Conservation (phyloP, 92 coral and sea anemone genomes). For the Meandrina meandrites region DNA sequence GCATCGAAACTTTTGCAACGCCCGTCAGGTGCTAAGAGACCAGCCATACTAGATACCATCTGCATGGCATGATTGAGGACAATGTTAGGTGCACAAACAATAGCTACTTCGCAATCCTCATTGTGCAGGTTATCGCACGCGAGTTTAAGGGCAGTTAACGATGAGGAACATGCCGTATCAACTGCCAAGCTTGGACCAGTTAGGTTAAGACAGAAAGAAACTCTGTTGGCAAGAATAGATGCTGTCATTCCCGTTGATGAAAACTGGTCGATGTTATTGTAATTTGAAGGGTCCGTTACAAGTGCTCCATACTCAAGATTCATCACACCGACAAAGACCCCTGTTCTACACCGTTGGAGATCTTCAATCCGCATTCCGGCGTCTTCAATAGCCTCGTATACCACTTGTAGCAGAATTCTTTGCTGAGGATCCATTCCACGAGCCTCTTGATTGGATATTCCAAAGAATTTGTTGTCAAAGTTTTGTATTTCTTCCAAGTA, state of each 20-base stretch:
- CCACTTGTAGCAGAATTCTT: conserved; percentile 73
- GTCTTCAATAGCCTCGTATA: conserved; percentile 88
- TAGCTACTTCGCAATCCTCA: conserved; percentile 74
- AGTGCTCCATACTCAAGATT: conserved; percentile 63
- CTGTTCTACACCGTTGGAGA: conserved; percentile 74
- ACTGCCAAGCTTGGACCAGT: conserved; percentile 87
- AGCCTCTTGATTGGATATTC: conserved; percentile 74
- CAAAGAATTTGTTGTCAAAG: conserved; percentile 78
- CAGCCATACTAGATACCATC: conserved; percentile 72
- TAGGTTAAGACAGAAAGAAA: conserved; percentile 75
- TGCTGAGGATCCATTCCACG: conserved; percentile 87
- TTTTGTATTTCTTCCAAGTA: conserved; percentile 64
- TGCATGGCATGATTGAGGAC: conserved; percentile 52
- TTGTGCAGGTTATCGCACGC: conserved; percentile 64
- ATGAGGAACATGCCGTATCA: conserved; percentile 89
- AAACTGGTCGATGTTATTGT: conserved; percentile 73
- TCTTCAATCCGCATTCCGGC: conserved; percentile 82
- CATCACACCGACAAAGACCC: conserved; percentile 86
- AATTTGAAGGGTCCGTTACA: conserved; percentile 38
- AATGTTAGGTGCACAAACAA: conserved; percentile 79
- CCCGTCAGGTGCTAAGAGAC: conserved; percentile 84
- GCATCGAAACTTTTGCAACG: conserved; percentile 87
- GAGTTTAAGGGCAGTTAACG: conserved; percentile 76
- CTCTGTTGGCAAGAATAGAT: conserved; percentile 78
- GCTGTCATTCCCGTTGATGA: conserved; percentile 78